phyloP scores from a whole-genome alignment of 2,113 vertebrate genomes.

The Glareola pratincola region DNA sequence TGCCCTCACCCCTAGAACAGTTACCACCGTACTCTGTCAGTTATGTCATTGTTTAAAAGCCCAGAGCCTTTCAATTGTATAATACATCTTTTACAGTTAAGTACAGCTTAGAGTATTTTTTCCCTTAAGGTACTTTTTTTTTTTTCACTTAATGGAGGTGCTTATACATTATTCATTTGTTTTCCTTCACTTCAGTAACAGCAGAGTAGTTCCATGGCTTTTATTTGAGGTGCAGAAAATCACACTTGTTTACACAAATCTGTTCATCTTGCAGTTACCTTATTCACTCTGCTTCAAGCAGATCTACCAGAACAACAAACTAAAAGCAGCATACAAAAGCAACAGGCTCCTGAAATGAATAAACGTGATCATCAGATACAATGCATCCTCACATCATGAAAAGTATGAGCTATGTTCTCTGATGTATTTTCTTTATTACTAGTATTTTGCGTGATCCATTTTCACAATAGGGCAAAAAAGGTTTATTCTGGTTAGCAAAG shows the following conservation, averaged over 20 bases:
- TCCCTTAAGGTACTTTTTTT: neutral
- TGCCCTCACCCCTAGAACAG: neutral
- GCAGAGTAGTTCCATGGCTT: neutral
- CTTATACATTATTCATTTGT: neutral
- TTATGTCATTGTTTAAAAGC: neutral
- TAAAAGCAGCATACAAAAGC: neutral
- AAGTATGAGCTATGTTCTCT: neutral
- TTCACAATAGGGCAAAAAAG: neutral
- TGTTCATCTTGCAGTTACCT: neutral
- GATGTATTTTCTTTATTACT: neutral
- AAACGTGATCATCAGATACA: neutral
- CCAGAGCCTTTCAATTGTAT: neutral
- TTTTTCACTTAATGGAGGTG: neutral
- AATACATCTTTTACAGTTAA: neutral
- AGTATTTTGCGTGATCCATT: neutral
- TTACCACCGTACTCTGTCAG: neutral
- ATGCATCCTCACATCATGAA: neutral
- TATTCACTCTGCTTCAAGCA: neutral
- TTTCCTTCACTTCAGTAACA: neutral
- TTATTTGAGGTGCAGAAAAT: neutral
- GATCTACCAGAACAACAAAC: neutral
- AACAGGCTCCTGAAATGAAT: neutral
- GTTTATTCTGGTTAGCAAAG: neutral
- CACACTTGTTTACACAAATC: neutral
- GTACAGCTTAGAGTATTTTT: neutral